These are phyloP conservation scores for Pseudotriccus pelzelni DNA, from an alignment of 2,797 vertebrate genomes.

Conservation along the genomic window DNA sequence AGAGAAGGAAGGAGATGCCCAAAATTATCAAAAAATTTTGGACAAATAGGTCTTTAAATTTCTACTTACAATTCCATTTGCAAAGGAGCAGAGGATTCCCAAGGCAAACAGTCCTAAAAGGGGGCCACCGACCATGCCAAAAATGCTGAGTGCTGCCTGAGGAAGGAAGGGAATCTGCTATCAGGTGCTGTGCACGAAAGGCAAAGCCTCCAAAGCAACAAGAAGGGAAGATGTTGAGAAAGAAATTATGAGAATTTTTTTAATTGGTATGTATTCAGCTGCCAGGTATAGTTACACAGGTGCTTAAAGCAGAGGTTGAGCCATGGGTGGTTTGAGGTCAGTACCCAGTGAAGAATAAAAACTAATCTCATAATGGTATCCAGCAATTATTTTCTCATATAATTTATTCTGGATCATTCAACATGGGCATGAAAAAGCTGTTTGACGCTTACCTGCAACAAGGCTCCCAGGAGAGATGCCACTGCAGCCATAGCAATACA, in stretches of 20 bases:
- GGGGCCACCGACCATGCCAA: slow-evolving; percentile 95
- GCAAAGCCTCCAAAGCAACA: not conserved
- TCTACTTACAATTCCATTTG: slow-evolving; percentile 72
- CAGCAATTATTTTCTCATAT: not conserved
- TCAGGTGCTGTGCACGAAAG: not conserved
- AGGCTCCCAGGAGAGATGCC: slow-evolving; percentile 87
- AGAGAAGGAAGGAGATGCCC: not conserved
- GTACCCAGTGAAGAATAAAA: not conserved
- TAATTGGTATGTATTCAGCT: not conserved
- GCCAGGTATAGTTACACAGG: not conserved
- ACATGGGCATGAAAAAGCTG: not conserved
- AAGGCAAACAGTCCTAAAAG: slow-evolving; percentile 92
- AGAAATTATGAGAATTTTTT: not conserved
- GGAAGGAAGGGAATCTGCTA: not conserved
- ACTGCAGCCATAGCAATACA: slow-evolving; percentile 91
- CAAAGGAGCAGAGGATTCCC: slow-evolving; percentile 93
- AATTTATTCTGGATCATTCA: not conserved
- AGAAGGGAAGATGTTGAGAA: not conserved
- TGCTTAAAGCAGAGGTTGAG: not conserved
- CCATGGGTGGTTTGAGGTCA: not conserved
- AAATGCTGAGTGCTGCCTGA: slow-evolving; percentile 96
- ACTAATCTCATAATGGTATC: not conserved
- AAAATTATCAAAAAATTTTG: not conserved
- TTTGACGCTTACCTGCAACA: slow-evolving; percentile 84
- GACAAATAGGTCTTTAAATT: not conserved